phyloP scores from a whole-genome alignment of 1,140 invertebrate genomes.

The Saccostrea glomerata region DNA sequence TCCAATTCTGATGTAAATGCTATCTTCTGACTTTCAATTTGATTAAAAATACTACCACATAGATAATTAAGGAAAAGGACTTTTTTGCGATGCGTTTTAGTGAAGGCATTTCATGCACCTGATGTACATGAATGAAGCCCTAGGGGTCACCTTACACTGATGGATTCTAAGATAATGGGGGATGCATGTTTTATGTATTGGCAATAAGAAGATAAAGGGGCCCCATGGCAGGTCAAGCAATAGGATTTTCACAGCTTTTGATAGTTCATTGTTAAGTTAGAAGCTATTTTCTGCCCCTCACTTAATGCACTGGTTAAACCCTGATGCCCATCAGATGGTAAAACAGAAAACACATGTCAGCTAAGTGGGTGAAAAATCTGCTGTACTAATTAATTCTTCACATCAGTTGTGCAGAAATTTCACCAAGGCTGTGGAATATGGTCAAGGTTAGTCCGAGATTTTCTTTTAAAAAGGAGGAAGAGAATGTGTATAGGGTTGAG shows the following conservation, averaged over 20 bases:
- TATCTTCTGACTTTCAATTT: too few relatives aligned
- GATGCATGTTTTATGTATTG: slow-evolving; percentile 26
- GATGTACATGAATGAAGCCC: not conserved
- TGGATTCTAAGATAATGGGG: slow-evolving; percentile 16
- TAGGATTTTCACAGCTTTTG: slow-evolving; percentile 26
- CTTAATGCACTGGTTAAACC: slow-evolving; percentile 2
- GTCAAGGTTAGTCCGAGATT: not conserved
- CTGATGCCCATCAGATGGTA: not conserved
- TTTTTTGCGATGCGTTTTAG: too few relatives aligned
- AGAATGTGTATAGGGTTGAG: too few relatives aligned
- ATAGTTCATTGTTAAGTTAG: not conserved
- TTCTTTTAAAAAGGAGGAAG: not conserved
- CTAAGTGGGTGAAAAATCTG: not conserved
- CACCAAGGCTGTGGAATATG: not conserved
- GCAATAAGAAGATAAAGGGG: not conserved
- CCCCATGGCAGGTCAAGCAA: slow-evolving; percentile 9
- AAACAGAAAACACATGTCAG: slow-evolving; percentile 33
- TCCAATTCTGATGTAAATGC: too few relatives aligned
- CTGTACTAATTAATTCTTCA: slow-evolving; percentile 22
- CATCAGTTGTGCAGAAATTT: slow-evolving; percentile 7
- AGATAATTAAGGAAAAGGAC: too few relatives aligned
- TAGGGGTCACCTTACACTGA: not conserved
- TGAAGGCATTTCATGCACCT: not conserved
- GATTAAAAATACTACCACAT: too few relatives aligned
- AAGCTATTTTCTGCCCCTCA: not conserved